Evolutionary conservation across 2,797 vertebrate species (phyloP).

Genomic region (Rhinogobio ventralis): DNA sequence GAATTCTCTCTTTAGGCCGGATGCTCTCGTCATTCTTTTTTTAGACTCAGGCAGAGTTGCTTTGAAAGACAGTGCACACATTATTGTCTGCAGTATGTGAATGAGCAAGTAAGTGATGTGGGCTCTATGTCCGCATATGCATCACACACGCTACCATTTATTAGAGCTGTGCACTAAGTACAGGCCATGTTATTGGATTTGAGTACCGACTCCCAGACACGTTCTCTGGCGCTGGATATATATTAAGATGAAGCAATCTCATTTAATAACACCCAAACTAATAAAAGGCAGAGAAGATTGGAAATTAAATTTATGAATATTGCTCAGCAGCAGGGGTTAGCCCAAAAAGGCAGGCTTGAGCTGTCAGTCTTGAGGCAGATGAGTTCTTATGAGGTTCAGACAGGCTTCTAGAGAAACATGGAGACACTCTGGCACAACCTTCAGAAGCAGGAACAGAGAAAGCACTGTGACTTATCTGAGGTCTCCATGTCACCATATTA

Average conservation of each 20-base stretch:
- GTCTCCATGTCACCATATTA: conserved; percentile 54
- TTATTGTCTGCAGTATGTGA: conserved; percentile 89
- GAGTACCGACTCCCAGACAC: conserved; percentile 97
- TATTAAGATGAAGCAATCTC: conserved; percentile 99
- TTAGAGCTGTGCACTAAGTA: conserved; percentile 98
- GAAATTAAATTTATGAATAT: conserved; percentile 99
- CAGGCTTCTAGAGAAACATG: conserved; percentile 21
- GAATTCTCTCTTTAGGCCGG: conserved; percentile 3
- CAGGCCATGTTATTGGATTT: conserved; percentile 99
- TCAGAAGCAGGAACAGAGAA: conserved; percentile 35
- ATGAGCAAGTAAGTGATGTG: conserved; percentile 61
- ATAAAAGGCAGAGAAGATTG: conserved; percentile 98
- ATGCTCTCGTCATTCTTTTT: conserved; percentile 34
- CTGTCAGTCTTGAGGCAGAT: conserved; percentile 83
- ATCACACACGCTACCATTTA: conserved; percentile 96
- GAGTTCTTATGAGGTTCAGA: conserved; percentile 61
- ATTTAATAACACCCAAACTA: conserved; percentile 99
- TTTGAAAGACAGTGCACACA: conserved; percentile 83
- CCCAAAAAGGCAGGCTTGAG: conserved; percentile 84
- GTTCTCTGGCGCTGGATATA: conserved; percentile 91
- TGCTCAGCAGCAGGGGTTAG: conserved; percentile 92
- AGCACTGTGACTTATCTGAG: conserved; percentile 38
- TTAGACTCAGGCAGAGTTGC: conserved; percentile 66
- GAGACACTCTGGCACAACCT: conserved; percentile 38
- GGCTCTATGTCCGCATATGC: conserved; percentile 93